phyloP scores from a whole-genome alignment of 2,113 vertebrate genomes.

The Ciconia boyciana region DNA sequence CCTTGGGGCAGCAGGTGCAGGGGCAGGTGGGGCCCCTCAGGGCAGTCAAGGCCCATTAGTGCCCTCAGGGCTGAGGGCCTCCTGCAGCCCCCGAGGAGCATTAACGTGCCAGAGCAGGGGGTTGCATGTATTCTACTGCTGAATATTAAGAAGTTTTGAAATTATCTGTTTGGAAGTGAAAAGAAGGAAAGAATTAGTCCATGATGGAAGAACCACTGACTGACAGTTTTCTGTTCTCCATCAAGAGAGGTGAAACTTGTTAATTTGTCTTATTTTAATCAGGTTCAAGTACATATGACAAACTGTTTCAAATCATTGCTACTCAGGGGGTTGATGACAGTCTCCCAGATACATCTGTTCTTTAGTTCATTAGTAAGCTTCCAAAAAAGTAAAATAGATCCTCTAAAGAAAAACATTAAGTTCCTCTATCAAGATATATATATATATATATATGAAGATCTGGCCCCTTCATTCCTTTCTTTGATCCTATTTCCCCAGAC shows the following conservation, averaged over 20 bases:
- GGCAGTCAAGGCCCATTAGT: background rate
- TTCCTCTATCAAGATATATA: background rate
- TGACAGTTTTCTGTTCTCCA: slow-evolving; percentile 42
- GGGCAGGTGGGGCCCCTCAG: background rate
- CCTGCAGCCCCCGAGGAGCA: background rate
- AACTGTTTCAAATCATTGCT: slow-evolving; percentile 71
- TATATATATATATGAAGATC: background rate
- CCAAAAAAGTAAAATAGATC: slow-evolving; percentile 34
- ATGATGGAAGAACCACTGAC: background rate
- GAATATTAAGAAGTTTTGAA: background rate
- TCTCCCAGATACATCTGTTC: slow-evolving; percentile 53
- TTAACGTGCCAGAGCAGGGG: background rate
- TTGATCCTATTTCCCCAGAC: background rate
- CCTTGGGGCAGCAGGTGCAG: background rate
- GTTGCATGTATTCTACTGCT: background rate
- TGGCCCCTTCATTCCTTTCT: background rate
- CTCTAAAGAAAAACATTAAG: background rate
- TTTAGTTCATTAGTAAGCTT: slow-evolving; percentile 62
- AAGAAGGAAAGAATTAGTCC: background rate
- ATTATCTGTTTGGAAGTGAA: background rate
- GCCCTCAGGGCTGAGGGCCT: background rate
- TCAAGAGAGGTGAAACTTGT: slow-evolving; percentile 47
- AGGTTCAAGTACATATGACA: slow-evolving; percentile 68
- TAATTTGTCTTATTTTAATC: slow-evolving; percentile 74
- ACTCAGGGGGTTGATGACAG: slow-evolving; percentile 78